These are phyloP conservation scores for Grammomys surdaster DNA, from an alignment of 2,113 vertebrate species.

Conservation along the genomic window DNA sequence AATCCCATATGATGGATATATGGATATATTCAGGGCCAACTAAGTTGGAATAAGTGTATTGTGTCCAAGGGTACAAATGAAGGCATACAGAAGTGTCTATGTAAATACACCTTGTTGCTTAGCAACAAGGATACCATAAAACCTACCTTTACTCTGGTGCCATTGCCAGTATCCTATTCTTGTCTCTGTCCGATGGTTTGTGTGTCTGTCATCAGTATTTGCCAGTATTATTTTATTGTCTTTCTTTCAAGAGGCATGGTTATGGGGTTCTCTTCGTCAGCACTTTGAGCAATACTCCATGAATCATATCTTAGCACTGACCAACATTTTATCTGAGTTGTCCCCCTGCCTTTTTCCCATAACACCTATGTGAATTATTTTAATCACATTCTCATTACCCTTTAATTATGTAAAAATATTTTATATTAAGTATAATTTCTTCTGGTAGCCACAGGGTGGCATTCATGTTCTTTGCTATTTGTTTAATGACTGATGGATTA, in stretches of 20 bases:
- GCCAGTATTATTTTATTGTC: background rate
- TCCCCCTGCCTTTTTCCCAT: conserved; percentile 13
- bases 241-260: conserved; percentile 4
- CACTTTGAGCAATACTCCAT: conserved; percentile 17
- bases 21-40: no score
- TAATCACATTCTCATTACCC: conserved; percentile 77
- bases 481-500: conserved; percentile 83
- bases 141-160: background rate
- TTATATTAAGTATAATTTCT: conserved; percentile 81
- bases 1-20: background rate
- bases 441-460: conserved; percentile 87
- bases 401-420: conserved; percentile 82
- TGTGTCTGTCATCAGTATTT: background rate
- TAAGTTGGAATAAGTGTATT: background rate
- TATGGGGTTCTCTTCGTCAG: background rate
- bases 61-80: background rate
- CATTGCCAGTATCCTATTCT: background rate
- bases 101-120: background rate
- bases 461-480: conserved; percentile 84
- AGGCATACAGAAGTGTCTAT: background rate
- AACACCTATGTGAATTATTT: conserved; percentile 61
- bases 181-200: conserved; percentile 42
- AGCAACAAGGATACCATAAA: background rate
- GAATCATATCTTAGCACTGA: conserved; percentile 23
- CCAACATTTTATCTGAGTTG: conserved; percentile 50